These are phyloP conservation scores for Calephelis virginiensis DNA, from an alignment of 1,140 invertebrate species.

Conservation along the genomic window DNA sequence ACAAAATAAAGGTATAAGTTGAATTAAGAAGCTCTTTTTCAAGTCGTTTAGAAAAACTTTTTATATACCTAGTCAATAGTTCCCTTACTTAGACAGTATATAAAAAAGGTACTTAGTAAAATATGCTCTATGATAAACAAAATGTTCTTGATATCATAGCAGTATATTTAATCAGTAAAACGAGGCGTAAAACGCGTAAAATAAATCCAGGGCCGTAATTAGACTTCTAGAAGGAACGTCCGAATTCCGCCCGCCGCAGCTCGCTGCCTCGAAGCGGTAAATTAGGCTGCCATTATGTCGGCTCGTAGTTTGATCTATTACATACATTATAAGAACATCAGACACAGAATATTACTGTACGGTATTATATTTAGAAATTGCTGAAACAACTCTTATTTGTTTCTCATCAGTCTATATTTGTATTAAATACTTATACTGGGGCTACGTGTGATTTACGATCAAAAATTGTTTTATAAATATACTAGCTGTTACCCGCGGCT, in stretches of 20 bases:
- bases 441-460: too few species aligned
- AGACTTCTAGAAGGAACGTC: slow-evolving; percentile 48
- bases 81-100: too few species aligned
- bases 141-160: not conserved
- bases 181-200: slow-evolving; percentile 56
- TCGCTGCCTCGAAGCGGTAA: slow-evolving; percentile 51
- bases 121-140: not conserved
- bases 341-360: not conserved
- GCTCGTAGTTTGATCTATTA: slow-evolving; percentile 51
- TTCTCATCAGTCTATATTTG: too few species aligned
- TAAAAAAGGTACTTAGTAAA: too few species aligned
- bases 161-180: not conserved
- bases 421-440: too few species aligned
- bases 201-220: slow-evolving; percentile 56
- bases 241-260: slow-evolving; percentile 26
- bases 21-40: too few species aligned
- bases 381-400: too few species aligned
- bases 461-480: too few species aligned
- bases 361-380: slow-evolving; percentile 1
- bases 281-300: slow-evolving; percentile 47
- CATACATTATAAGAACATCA: slow-evolving; percentile 42
- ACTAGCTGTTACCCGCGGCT: too few species aligned
- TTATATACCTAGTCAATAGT: too few species aligned
- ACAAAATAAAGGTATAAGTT: too few species aligned
- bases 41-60: too few species aligned